phyloP scores from a whole-genome alignment of 2,113 vertebrate genomes.

The Cervus canadensis region DNA sequence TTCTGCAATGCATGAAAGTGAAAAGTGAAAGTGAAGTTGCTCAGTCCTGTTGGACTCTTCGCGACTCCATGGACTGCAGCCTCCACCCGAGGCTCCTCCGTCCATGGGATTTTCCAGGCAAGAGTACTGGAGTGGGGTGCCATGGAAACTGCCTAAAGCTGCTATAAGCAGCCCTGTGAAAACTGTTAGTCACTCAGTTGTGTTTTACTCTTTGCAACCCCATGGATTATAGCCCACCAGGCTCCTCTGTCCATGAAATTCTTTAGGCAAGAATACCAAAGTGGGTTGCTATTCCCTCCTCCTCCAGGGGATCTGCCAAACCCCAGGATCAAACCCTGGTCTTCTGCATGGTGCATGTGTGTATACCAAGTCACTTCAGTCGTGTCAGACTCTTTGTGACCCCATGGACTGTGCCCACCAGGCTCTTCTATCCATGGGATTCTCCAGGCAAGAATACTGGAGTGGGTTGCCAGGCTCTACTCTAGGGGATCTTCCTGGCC shows the following conservation, averaged over 20 bases:
- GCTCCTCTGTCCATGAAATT: background rate
- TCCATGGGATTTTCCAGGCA: background rate
- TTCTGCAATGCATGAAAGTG: too few relatives aligned
- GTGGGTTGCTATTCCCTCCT: background rate
- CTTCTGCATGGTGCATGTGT: background rate
- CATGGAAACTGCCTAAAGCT: background rate
- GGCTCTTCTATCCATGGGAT: background rate
- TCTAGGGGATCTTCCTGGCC: background rate
- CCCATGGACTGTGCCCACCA: background rate
- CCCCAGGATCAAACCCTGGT: background rate
- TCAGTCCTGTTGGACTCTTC: rapidly evolving
- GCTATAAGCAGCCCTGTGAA: background rate
- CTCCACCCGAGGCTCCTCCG: rapidly evolving
- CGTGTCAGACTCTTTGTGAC: background rate
- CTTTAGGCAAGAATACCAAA: background rate
- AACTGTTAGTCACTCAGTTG: background rate
- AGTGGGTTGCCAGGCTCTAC: background rate
- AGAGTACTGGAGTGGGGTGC: background rate
- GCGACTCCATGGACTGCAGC: background rate
- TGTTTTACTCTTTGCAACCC: background rate
- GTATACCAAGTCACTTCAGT: background rate
- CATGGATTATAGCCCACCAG: background rate
- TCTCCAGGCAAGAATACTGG: background rate
- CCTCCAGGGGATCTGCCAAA: background rate
- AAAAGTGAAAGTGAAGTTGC: background rate